phyloP scores from a whole-genome alignment of 2,888 invertebrate genomes.

The Apeira syringaria region DNA sequence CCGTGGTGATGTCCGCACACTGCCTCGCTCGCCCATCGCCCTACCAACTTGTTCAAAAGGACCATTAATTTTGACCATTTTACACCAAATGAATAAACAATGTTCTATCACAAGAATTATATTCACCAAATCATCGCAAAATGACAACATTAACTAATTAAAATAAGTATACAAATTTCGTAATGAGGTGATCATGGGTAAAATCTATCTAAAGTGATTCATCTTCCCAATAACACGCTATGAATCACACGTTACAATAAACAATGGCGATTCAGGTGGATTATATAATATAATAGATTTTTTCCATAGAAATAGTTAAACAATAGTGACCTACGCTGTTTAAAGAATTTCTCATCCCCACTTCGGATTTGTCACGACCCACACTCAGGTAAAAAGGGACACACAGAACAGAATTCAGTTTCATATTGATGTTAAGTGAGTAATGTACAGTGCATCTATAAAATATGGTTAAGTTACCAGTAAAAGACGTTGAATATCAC shows the following conservation, averaged over 20 bases:
- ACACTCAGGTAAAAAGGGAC: slow-evolving; percentile 1
- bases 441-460: slow-evolving; percentile 5
- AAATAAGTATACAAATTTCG: neutral
- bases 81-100: slow-evolving; percentile 1
- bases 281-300: slow-evolving; percentile 1
- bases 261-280: slow-evolving; percentile 27
- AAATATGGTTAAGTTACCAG: slow-evolving; percentile 34
- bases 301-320: slow-evolving; percentile 30
- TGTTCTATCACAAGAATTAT: neutral
- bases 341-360: slow-evolving; percentile 11
- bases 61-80: slow-evolving; percentile 50
- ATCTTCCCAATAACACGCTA: too few species aligned
- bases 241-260: neutral
- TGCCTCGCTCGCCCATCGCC: slow-evolving; percentile 21
- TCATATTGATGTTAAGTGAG: neutral
- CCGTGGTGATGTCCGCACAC: slow-evolving; percentile 26
- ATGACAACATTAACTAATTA: slow-evolving; percentile 2
- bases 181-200: neutral
- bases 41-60: slow-evolving; percentile 33
- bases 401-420: neutral
- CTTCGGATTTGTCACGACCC: neutral
- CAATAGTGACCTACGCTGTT: slow-evolving; percentile 21
- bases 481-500: slow-evolving; percentile 16
- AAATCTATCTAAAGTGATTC: too few species aligned
- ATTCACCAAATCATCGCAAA: neutral